Percentiles rank a stretch among this genome's conserved stretches.
phyloP scores from a whole-genome alignment of 2,113 vertebrate genomes.

The Rhipidura dahli region DNA sequence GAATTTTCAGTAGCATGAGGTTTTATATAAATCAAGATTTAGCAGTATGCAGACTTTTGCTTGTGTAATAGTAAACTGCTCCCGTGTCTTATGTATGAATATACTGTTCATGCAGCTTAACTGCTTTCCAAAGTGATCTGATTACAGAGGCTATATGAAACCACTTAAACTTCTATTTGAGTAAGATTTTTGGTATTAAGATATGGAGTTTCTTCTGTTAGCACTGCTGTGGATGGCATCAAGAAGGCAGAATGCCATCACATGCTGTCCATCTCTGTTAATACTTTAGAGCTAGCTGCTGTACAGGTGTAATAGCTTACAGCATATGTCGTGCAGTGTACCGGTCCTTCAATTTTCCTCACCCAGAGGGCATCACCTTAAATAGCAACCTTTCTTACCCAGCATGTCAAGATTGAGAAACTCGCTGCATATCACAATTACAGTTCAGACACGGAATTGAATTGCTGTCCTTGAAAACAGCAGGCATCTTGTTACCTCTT shows the following conservation, averaged over 20 bases:
- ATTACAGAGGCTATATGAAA: neutral
- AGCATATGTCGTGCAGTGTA: neutral
- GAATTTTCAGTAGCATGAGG: neutral
- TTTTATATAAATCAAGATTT: neutral
- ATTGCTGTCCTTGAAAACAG: conserved; percentile 71
- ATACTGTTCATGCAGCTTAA: neutral
- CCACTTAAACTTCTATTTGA: neutral
- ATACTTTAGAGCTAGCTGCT: neutral
- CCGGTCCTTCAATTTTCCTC: conserved; percentile 41
- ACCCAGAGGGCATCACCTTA: conserved; percentile 48
- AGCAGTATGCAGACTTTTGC: neutral
- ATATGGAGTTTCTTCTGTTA: neutral
- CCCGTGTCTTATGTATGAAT: neutral
- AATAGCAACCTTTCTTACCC: conserved; percentile 55
- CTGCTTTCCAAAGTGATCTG: neutral
- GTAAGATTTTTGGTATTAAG: neutral
- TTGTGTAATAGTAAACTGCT: neutral
- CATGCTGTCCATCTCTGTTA: neutral
- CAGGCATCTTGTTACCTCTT: conserved; percentile 63
- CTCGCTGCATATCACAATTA: conserved; percentile 51
- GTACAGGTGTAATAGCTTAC: conserved; percentile 12
- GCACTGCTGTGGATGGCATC: neutral
- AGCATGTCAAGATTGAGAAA: conserved; percentile 56
- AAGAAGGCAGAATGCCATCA: neutral
- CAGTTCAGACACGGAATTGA: conserved; percentile 63